phyloP scores from a whole-genome alignment of 2,888 invertebrate species.

The Quadroppia sp. region DNA sequence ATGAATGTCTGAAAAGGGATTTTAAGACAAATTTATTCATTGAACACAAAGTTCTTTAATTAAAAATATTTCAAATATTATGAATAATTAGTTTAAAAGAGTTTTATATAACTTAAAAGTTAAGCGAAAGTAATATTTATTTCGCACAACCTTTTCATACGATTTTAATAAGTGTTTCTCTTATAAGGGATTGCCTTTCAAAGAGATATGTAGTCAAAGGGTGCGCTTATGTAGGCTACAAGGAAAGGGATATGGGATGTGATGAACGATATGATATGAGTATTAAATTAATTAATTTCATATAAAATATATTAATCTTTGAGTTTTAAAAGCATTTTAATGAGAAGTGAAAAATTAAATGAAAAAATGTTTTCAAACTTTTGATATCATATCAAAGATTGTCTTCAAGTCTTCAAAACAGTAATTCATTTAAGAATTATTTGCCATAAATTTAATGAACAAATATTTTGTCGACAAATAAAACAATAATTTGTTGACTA shows the following conservation, averaged over 20 bases:
- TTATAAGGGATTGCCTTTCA: neutral
- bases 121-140: neutral
- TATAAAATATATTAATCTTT: too few relatives aligned
- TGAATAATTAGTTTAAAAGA: conserved; percentile 1
- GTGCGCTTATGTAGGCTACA: neutral
- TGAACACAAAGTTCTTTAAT: neutral
- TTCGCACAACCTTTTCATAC: neutral
- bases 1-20: neutral
- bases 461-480: neutral
- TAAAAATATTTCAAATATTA: conserved; percentile 6
- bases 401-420: too few relatives aligned
- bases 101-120: neutral
- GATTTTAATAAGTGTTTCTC: neutral
- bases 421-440: too few relatives aligned
- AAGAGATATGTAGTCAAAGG: too few relatives aligned
- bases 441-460: neutral
- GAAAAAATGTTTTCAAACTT: too few relatives aligned
- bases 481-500: neutral
- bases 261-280: too few relatives aligned
- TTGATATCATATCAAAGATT: too few relatives aligned
- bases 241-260: neutral
- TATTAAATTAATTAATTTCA: too few relatives aligned
- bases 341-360: too few relatives aligned
- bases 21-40: neutral
- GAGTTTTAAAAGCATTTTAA: too few relatives aligned